Evolutionary conservation across 1,140 invertebrate genomes (phyloP), one percentile per base, ranked within the genome.

Genomic region (Cepaea nemoralis): DNA sequence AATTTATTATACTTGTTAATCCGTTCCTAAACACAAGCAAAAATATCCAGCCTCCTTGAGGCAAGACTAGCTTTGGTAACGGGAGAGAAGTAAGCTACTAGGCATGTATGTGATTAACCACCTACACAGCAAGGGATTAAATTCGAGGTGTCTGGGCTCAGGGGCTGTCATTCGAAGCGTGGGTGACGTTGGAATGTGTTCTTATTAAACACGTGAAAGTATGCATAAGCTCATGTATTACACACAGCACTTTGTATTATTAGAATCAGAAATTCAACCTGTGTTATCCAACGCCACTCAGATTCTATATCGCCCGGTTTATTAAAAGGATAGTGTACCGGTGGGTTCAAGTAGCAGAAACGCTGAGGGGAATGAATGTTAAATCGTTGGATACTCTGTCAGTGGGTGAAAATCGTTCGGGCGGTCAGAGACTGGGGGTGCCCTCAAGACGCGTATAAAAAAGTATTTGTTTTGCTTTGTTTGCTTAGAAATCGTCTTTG

Each of bases 51-150:
- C 27, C n/a, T 5, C 59, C n/a, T 19, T 27, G 19, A 19, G 59
- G n/a, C 59, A 63, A 31, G n/a, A 12, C 59, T 63, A 31, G n/a
- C 12, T 63, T 27, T 27, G n/a, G n/a, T 63, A 63, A 31, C 59
- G 5, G 27, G 10, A 10, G 2, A 63, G 27, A 5, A 63, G 27
- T 5, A 63, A 63, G 33, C 59, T 10, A 31, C n/a, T 31, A 63
- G 59, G 27, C 1, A 31, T 63, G 27, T 8, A 63, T 10, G 10
- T 0, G n/a, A 63, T 31, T 63, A 63, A 19, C 59, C 59, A n/a
- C 59, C 59, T 63, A 63, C 59, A 63, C 59, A 16, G 59, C 27
- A 31, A 63, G 33, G n/a, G n/a, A 63, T 63, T 63, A 63, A 63
- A 31, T 31, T 19, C 6, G 59, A 55, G 50, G 22, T 55, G 50